These are phyloP conservation scores for Netelia fuscicornis DNA, from an alignment of 2,888 invertebrate species.

Conservation along the genomic window DNA sequence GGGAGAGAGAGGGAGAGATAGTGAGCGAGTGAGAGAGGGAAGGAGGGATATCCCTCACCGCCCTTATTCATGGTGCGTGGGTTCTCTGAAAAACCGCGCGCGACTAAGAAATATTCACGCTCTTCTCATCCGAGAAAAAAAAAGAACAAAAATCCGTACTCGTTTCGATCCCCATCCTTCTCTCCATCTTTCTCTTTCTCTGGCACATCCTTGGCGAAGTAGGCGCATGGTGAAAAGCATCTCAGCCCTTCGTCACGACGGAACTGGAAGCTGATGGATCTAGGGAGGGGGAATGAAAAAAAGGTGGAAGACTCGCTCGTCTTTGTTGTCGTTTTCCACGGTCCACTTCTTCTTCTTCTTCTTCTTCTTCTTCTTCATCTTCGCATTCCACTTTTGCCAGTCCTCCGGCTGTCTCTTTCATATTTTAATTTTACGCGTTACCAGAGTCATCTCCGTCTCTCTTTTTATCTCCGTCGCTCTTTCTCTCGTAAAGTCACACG, in stretches of 20 bases:
- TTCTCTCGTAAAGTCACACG: background rate
- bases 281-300: background rate
- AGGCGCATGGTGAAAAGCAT: slow-evolving; percentile 7
- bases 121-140: slow-evolving; percentile 4
- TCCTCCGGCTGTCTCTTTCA: slow-evolving; percentile 53
- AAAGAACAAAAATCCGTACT: background rate
- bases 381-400: slow-evolving; percentile 39
- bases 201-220: background rate
- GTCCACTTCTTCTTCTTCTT: slow-evolving; percentile 6
- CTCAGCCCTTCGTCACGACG: slow-evolving; percentile 8
- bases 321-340: slow-evolving; percentile 39
- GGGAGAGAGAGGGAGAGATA: background rate
- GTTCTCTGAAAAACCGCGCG: slow-evolving; percentile 43
- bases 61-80: slow-evolving; percentile 23
- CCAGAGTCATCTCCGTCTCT: slow-evolving; percentile 37
- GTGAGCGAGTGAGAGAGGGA: too few species aligned
- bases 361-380: slow-evolving; percentile 15
- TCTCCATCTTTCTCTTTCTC: background rate
- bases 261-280: background rate
- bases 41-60: background rate
- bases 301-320: slow-evolving; percentile 25
- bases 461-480: slow-evolving; percentile 29
- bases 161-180: background rate
- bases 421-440: slow-evolving; percentile 58
- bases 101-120: slow-evolving; percentile 18